phyloP scores from a whole-genome alignment of 1,140 invertebrate genomes.

The Drosophila orosa region DNA sequence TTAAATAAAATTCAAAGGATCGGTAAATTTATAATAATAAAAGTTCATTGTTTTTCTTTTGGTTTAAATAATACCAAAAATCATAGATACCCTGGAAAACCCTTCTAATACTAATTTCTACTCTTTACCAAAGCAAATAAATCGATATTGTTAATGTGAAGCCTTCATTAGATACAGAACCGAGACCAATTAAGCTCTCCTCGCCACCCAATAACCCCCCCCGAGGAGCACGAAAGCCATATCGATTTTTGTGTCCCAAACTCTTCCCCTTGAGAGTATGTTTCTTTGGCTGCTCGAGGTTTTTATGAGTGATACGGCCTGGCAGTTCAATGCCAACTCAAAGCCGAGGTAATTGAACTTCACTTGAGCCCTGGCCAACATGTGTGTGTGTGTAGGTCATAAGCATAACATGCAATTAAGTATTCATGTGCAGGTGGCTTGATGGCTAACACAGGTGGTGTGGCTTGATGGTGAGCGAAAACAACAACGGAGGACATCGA shows the following conservation, averaged over 20 bases:
- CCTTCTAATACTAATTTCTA: background rate
- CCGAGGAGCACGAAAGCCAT: constrained; percentile 11
- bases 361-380: constrained; percentile 22
- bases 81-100: background rate
- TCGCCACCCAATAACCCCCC: background rate
- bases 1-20: no score
- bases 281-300: constrained; percentile 23
- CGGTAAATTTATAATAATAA: no score
- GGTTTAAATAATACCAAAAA: background rate
- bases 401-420: constrained; percentile 70
- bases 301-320: constrained; percentile 37
- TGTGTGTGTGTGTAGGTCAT: constrained; percentile 62
- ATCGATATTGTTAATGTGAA: constrained; percentile 29
- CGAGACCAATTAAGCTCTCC: constrained; percentile 9
- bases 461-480: constrained; percentile 5
- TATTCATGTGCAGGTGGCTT: constrained; percentile 52
- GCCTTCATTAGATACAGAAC: constrained; percentile 4
- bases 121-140: constrained; percentile 7
- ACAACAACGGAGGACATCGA: constrained; percentile 18
- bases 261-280: background rate
- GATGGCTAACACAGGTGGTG: constrained; percentile 26
- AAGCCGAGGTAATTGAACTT: constrained; percentile 63
- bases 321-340: constrained; percentile 67
- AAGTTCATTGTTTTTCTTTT: no score
- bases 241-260: constrained; percentile 55